Base-by-base conservation (phyloP, 1,140 invertebrate species). In the Sycobia sp. region DNA sequence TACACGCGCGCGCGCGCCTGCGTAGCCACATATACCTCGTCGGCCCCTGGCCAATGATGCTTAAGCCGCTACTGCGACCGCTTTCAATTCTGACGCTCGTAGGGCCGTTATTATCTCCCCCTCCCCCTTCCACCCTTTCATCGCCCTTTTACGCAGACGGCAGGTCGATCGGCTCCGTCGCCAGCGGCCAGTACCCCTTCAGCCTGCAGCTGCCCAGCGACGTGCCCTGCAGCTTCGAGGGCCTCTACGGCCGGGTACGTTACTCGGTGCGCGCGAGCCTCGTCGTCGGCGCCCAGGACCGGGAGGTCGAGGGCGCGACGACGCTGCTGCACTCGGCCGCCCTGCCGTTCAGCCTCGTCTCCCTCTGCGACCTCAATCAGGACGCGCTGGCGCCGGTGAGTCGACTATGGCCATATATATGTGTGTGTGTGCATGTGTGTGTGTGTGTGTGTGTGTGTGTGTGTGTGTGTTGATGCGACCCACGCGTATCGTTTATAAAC, bases 211-310 rank as follows among this genome's bases (percentile, higher is more conserved):
- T 76, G 20, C 73, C 75, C 13, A 73, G 75, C 59, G 70, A 72
- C 16, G 36, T 68, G 22, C 69, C 73, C 4, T 74, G 72, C 59
- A 76, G 75, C 36, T 76, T 76, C 63, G 75, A 76, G 57, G 75
- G 75, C 29, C 68, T 73, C 47, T 76, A 76, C 41, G 75, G 75
- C 25, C 67, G 75, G 34, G 70, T 75, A 39, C 69, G 75, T 55
- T 76, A 76, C 55, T 71, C 72, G 23, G 67, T 76, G 29, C 68
- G 62, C 54, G 73, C 73, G 14, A 68, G 67, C 44, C 67, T 76
- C 46, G 54, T 67, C 53, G 49, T 67, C 55, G 29, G 29, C 5
- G 29, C 4, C 29, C 5, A 11, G 29, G 5, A 11, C 29, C 29
- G 29, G 29, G n/a, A n/a, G n/a, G n/a, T n/a, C n/a, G n/a, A n/a